Evolutionary conservation across 2,888 invertebrate genomes (phyloP), one percentile per base, ranked within the genome.

Genomic region (Beris chalybata): DNA sequence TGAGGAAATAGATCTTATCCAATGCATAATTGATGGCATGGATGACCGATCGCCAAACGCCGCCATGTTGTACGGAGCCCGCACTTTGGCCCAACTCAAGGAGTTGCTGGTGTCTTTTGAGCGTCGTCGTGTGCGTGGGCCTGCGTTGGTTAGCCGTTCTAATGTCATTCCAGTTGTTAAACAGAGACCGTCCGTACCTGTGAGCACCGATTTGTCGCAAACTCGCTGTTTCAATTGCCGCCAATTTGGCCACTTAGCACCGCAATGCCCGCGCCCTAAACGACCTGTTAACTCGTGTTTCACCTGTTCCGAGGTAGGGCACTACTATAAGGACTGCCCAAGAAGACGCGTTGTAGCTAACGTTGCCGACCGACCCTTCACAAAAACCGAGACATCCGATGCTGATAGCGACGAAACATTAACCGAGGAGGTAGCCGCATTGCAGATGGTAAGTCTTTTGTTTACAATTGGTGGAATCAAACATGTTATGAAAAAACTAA

Each of bases 401-500:
- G n/a, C n/a, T n/a, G n/a, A n/a, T n/a, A n/a, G n/a, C n/a, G n/a
- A n/a, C n/a, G n/a, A n/a, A n/a, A n/a, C n/a, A n/a, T n/a, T n/a
- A n/a, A n/a, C n/a, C n/a, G n/a, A n/a, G n/a, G n/a, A n/a, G n/a
- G n/a, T n/a, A n/a, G n/a, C n/a, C n/a, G n/a, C n/a, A n/a, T n/a
- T n/a, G n/a, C n/a, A n/a, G n/a, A n/a, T n/a, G n/a, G n/a, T n/a
- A n/a, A n/a, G n/a, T n/a, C n/a, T 50, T 48, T 50, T 50, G 15
- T 15, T 50, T 50, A 50, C 50, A 15, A 50, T 29, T 29, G 50
- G 50, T n/a, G 50, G 50, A 15, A 50, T 50, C 50, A 50, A 50
- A 50, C 15, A 5, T 48, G 1, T 15, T 13, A 50, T 15, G 15
- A 50, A 4, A 15, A 50, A 50, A 50, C 22, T 50, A 50, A 50